phyloP scores from a whole-genome alignment of 2,888 invertebrate species.

The Drosophila rellima region DNA sequence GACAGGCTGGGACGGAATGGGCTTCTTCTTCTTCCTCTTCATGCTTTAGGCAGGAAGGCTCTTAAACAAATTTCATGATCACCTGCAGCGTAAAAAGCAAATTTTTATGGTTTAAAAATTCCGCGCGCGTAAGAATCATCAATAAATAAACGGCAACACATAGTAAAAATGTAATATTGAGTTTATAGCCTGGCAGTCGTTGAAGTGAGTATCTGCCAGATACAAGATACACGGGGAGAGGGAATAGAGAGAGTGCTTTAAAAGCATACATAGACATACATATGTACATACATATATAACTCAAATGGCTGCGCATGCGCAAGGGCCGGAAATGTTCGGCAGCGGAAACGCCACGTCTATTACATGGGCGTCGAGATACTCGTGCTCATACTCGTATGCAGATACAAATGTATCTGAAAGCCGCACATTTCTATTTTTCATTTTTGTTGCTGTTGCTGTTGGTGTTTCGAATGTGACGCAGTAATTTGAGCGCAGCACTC shows the following conservation, averaged over 20 bases:
- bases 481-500: conserved; percentile 67
- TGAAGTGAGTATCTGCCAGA: conserved; percentile 38
- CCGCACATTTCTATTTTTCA: conserved; percentile 55
- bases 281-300: conserved; percentile 51
- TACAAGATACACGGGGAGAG: no score
- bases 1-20: conserved; percentile 21
- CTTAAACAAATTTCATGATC: conserved; percentile 65
- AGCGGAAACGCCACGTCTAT: conserved; percentile 75
- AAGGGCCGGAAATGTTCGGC: conserved; percentile 72
- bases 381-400: conserved; percentile 48
- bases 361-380: conserved; percentile 61
- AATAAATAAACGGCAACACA: conserved; percentile 80
- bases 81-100: conserved; percentile 71
- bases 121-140: conserved; percentile 76
- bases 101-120: conserved; percentile 76
- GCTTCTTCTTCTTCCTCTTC: conserved; percentile 20
- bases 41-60: conserved; percentile 32
- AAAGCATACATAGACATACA: conserved; percentile 51
- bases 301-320: conserved; percentile 71
- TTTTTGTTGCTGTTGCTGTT: conserved; percentile 10
- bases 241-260: conserved; percentile 30
- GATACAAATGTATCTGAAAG: conserved; percentile 68
- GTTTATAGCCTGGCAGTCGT: conserved; percentile 51
- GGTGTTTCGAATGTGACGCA: conserved; percentile 54
- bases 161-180: conserved; percentile 70